Conservation (phyloP, 2,888 invertebrate species). For the Leucophora obtusa region DNA sequence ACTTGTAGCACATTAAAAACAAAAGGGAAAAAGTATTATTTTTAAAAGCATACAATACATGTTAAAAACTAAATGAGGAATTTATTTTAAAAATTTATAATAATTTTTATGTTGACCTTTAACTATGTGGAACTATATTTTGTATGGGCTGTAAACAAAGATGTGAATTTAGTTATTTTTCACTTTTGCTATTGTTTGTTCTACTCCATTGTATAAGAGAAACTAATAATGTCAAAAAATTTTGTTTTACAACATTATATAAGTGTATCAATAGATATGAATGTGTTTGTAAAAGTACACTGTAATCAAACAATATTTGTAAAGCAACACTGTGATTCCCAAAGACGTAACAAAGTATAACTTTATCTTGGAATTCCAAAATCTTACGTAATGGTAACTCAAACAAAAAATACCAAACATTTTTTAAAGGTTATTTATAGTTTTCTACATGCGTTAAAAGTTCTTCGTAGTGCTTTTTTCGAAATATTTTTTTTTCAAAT, state of each 20-base stretch:
- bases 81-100: background rate
- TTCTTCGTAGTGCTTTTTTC: too few relatives aligned
- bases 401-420: too few relatives aligned
- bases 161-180: background rate
- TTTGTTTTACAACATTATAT: constrained; percentile 41
- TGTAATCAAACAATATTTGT: background rate
- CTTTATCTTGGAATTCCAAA: too few relatives aligned
- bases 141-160: background rate
- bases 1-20: constrained; percentile 38
- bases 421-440: too few relatives aligned
- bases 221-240: constrained; percentile 52
- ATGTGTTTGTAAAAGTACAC: background rate
- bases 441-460: too few relatives aligned
- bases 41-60: background rate
- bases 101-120: background rate
- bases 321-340: too few relatives aligned
- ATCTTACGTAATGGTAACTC: too few relatives aligned
- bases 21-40: background rate
- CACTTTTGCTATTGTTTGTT: background rate
- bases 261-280: background rate
- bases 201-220: background rate
- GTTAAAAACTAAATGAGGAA: background rate
- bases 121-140: background rate
- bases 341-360: too few relatives aligned
- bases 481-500: too few relatives aligned